A percentile compares a stretch with the other conserved stretches of the same genome.
Evolutionary conservation across 2,888 invertebrate genomes (phyloP).

Genomic region (Andrena flavipes): DNA sequence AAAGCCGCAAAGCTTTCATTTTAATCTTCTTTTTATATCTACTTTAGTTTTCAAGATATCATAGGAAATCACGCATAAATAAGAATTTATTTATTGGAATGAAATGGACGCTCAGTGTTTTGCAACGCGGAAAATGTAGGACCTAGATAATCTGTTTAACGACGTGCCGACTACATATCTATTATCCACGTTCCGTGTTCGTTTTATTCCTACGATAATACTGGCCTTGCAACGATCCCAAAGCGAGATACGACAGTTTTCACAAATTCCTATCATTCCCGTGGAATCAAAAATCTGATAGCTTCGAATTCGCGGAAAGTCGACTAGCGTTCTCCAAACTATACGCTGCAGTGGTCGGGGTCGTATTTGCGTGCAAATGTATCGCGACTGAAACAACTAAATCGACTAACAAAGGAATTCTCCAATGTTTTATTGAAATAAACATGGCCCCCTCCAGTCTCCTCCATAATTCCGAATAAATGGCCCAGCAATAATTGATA

Average conservation of each 20-base stretch:
- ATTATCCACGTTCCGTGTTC: neutral
- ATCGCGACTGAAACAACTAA: constrained; percentile 1
- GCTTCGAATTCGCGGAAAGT: neutral
- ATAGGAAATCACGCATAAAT: no score
- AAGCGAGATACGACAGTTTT: neutral
- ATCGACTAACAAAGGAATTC: constrained; percentile 9
- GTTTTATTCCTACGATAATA: neutral
- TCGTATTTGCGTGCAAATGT: constrained; percentile 25
- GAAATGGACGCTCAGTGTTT: neutral
- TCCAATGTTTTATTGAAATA: neutral
- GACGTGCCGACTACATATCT: neutral
- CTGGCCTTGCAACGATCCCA: constrained; percentile 1
- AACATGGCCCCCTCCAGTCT: neutral
- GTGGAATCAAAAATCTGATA: constrained; percentile 30
- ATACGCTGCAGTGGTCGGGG: neutral
- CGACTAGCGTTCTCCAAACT: neutral
- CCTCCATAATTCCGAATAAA: neutral
- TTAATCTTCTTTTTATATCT: no score
- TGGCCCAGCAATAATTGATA: neutral
- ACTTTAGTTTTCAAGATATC: no score
- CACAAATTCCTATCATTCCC: constrained; percentile 28
- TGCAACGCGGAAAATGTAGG: neutral
- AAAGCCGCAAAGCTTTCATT: no score
- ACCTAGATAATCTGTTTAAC: constrained; percentile 20
- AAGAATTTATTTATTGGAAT: neutral